phyloP scores from a whole-genome alignment of 2,888 invertebrate genomes.

The Ecliptopera silaceata region DNA sequence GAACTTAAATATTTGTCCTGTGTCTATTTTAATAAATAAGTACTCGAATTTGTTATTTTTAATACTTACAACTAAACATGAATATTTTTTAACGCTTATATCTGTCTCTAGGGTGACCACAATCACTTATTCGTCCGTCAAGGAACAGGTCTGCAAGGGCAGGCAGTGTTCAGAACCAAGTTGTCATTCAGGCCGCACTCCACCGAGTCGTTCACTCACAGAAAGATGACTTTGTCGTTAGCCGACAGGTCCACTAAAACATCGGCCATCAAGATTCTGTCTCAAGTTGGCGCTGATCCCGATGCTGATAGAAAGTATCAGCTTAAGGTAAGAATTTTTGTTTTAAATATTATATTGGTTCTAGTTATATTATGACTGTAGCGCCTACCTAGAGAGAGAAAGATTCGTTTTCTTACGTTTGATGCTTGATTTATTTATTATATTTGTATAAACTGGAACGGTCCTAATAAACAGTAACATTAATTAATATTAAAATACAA shows the following conservation, averaged over 20 bases:
- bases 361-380: too few relatives aligned
- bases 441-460: too few relatives aligned
- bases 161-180: slow-evolving; percentile 98
- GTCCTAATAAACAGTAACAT: too few relatives aligned
- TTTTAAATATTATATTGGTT: too few relatives aligned
- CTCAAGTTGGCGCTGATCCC: slow-evolving; percentile 96
- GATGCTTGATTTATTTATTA: too few relatives aligned
- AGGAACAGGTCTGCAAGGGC: slow-evolving; percentile 98
- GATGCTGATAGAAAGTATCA: slow-evolving; percentile 95
- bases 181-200: slow-evolving; percentile 99
- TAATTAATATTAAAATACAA: too few relatives aligned
- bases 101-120: slow-evolving; percentile 89
- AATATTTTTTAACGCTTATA: neutral
- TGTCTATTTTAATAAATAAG: too few relatives aligned
- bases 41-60: too few relatives aligned
- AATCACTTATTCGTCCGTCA: slow-evolving; percentile 99
- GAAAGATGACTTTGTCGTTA: slow-evolving; percentile 98
- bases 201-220: slow-evolving; percentile 99
- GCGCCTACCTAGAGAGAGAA: too few relatives aligned
- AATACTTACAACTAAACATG: too few relatives aligned
- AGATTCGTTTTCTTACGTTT: too few relatives aligned
- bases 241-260: slow-evolving; percentile 97
- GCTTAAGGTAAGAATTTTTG: slow-evolving; percentile 87
- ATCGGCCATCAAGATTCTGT: slow-evolving; percentile 97
- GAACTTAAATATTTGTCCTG: too few relatives aligned